These are phyloP conservation scores for Leptodactylus fallax DNA, from an alignment of 2,797 vertebrate species.

Conservation along the genomic window DNA sequence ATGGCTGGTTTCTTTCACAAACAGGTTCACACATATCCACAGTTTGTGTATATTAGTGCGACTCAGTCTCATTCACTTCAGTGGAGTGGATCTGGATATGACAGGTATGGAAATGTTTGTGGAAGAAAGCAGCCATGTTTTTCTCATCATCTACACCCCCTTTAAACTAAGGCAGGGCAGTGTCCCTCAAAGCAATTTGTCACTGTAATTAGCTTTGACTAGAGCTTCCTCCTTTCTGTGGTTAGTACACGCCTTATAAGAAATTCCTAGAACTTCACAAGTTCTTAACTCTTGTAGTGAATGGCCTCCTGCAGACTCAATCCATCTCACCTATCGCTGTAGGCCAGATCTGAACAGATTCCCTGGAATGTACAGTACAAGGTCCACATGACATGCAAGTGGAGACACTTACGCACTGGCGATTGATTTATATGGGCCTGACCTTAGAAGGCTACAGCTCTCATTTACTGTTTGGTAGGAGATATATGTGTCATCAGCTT, in stretches of 20 bases:
- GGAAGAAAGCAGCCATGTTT: neutral
- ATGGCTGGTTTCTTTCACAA: too few species aligned
- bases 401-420: neutral
- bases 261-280: neutral
- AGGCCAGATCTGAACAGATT: neutral
- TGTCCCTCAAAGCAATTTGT: neutral
- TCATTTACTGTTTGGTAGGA: neutral
- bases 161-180: neutral
- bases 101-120: too few species aligned
- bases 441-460: neutral
- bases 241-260: neutral
- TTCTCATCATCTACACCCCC: too few species aligned
- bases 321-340: neutral
- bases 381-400: neutral
- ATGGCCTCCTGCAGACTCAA: constrained; percentile 2
- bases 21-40: too few species aligned
- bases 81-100: too few species aligned
- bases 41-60: too few species aligned
- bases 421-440: constrained; percentile 8
- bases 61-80: too few species aligned
- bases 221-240: neutral
- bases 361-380: neutral
- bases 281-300: neutral
- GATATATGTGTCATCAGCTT: neutral
- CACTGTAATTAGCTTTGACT: neutral